phyloP scores from a whole-genome alignment of 2,888 invertebrate species.

The Periphyllus acericola region DNA sequence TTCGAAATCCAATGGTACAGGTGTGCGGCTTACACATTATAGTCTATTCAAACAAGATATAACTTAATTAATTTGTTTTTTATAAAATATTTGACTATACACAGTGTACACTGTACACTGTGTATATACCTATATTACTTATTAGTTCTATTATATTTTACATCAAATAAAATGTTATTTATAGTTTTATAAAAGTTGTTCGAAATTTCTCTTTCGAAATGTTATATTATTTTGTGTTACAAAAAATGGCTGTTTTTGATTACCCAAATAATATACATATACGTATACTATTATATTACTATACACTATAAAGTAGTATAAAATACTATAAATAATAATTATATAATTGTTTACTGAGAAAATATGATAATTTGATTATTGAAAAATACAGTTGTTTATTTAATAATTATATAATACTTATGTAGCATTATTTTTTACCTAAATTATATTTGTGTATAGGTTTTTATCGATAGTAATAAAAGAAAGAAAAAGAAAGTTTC shows the following conservation, averaged over 20 bases:
- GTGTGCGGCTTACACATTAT: not conserved
- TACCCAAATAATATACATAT: too few relatives aligned
- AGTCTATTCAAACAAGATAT: constrained; percentile 33
- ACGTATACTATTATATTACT: too few relatives aligned
- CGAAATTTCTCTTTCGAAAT: not conserved
- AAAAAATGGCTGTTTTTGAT: not conserved
- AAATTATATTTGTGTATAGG: too few relatives aligned
- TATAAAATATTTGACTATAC: not conserved
- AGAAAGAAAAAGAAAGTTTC: too few relatives aligned
- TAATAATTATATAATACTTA: not conserved
- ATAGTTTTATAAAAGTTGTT: not conserved
- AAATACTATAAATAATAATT: too few relatives aligned
- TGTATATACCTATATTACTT: not conserved
- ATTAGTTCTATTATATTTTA: too few relatives aligned
- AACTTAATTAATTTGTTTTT: constrained; percentile 11
- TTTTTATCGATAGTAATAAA: too few relatives aligned
- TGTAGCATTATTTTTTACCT: not conserved
- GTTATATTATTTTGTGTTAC: not conserved
- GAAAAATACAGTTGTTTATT: not conserved
- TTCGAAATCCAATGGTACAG: constrained; percentile 4
- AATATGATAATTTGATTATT: not conserved
- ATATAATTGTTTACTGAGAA: too few relatives aligned
- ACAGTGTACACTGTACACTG: too few relatives aligned
- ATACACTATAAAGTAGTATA: too few relatives aligned
- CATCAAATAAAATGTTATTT: not conserved